phyloP scores from a whole-genome alignment of 2,888 invertebrate genomes.

The Philereme transversata region DNA sequence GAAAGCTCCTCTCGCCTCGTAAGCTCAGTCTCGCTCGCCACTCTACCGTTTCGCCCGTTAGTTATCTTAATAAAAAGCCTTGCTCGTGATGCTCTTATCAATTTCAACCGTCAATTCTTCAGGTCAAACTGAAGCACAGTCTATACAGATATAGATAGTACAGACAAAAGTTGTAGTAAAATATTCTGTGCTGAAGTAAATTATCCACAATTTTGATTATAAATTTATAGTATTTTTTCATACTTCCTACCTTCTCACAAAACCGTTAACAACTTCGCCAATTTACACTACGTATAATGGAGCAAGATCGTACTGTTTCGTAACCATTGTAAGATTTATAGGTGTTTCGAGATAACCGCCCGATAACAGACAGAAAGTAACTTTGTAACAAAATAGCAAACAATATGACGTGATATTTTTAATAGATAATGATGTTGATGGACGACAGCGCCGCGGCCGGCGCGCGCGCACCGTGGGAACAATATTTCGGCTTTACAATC shows the following conservation, averaged over 20 bases:
- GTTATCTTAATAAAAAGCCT: conserved; percentile 16
- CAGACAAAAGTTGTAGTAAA: too few relatives aligned
- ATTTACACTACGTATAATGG: neutral
- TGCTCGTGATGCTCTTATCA: conserved; percentile 21
- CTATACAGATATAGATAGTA: too few relatives aligned
- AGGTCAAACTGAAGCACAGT: neutral
- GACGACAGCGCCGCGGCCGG: conserved; percentile 67
- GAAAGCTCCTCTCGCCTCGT: conserved; percentile 7
- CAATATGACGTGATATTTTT: conserved; percentile 83
- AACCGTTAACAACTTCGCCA: neutral
- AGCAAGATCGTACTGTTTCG: conserved; percentile 55
- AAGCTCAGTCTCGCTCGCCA: conserved; percentile 9
- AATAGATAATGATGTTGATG: conserved; percentile 83
- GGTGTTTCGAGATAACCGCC: conserved; percentile 69
- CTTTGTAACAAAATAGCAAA: conserved; percentile 79
- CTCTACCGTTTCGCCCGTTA: conserved; percentile 18
- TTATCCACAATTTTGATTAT: too few relatives aligned
- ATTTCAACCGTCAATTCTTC: neutral
- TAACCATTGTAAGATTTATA: conserved; percentile 77
- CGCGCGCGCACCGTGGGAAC: conserved; percentile 76
- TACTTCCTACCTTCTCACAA: neutral
- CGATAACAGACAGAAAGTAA: conserved; percentile 74
- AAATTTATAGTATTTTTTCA: too few relatives aligned
- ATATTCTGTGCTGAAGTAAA: too few relatives aligned
- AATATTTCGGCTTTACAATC: conserved; percentile 73